Percentiles rank a stretch among this genome's conserved stretches.
Evolutionary conservation across 2,888 invertebrate species (phyloP).

Genomic region (Metellina segmentata): DNA sequence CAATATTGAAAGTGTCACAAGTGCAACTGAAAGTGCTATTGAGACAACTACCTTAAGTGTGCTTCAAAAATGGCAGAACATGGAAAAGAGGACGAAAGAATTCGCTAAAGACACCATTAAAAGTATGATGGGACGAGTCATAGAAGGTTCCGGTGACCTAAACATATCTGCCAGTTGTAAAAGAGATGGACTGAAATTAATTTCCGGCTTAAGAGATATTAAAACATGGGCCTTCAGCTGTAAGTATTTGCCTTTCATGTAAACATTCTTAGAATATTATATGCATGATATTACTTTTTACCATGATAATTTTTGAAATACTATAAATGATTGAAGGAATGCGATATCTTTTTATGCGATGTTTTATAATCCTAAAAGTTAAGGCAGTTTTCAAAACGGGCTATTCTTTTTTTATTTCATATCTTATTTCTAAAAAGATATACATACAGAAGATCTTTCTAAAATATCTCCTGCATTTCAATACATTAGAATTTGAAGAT

Average conservation of each 20-base stretch:
- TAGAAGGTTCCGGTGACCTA: neutral
- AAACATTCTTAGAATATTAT: too few relatives aligned
- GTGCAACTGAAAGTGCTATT: neutral
- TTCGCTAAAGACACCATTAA: slow-evolving; percentile 32
- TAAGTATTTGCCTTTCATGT: slow-evolving; percentile 28
- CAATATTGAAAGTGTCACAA: neutral
- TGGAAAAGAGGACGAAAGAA: slow-evolving; percentile 37
- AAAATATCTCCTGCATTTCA: too few relatives aligned
- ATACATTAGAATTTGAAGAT: too few relatives aligned
- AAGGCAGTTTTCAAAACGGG: too few relatives aligned
- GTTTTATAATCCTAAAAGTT: too few relatives aligned
- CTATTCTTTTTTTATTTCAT: too few relatives aligned
- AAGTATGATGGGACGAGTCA: slow-evolving; percentile 27
- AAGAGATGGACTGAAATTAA: slow-evolving; percentile 49
- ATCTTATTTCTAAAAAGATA: too few relatives aligned
- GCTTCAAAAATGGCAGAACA: slow-evolving; percentile 52
- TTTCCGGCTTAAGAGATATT: slow-evolving; percentile 45
- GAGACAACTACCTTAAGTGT: slow-evolving; percentile 18
- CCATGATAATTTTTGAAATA: too few relatives aligned
- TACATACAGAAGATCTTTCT: too few relatives aligned
- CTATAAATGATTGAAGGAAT: too few relatives aligned
- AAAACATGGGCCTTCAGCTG: slow-evolving; percentile 70
- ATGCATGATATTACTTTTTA: too few relatives aligned
- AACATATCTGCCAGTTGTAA: slow-evolving; percentile 40
- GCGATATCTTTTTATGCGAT: too few relatives aligned